Evolutionary conservation across 2,888 invertebrate genomes (phyloP).

Genomic region (Tipula confusa): DNA sequence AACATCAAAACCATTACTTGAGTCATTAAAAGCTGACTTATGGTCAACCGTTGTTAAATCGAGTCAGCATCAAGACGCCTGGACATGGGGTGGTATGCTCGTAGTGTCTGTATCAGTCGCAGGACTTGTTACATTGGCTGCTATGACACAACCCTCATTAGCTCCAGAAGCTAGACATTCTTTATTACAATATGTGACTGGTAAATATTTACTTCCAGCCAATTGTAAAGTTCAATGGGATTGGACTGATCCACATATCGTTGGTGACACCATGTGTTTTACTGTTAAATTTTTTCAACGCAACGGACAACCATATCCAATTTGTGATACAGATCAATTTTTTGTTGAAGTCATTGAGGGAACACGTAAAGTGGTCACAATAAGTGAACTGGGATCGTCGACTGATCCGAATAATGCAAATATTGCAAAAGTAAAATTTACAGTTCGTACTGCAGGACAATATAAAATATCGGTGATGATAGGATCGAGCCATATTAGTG

Average conservation of each 20-base stretch:
- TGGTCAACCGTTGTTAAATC: conserved; percentile 84
- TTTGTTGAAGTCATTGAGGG: conserved; percentile 83
- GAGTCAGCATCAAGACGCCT: conserved; percentile 81
- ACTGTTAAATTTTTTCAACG: conserved; percentile 86
- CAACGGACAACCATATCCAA: conserved; percentile 90
- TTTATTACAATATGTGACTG: conserved; percentile 84
- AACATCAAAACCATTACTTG: conserved; percentile 73
- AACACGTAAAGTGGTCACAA: conserved; percentile 74
- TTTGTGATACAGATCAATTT: conserved; percentile 88
- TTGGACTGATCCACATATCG: conserved; percentile 84
- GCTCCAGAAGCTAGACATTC: conserved; percentile 89
- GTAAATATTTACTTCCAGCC: conserved; percentile 82
- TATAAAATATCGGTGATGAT: conserved; percentile 83
- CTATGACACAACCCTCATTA: conserved; percentile 85
- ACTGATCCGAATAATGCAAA: conserved; percentile 80
- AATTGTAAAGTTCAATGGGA: conserved; percentile 80
- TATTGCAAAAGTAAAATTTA: conserved; percentile 84
- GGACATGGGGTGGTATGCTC: conserved; percentile 91
- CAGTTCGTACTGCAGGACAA: conserved; percentile 83
- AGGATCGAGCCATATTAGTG: conserved; percentile 73
- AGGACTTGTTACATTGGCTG: conserved; percentile 81
- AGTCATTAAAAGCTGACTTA: conserved; percentile 72
- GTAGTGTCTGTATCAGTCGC: conserved; percentile 86
- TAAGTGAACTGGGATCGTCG: conserved; percentile 83
- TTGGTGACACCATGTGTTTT: conserved; percentile 89